Percentiles rank a stretch among this genome's conserved stretches.
Conservation (phyloP, 1,140 invertebrate genomes). For the Ceratina australensis region DNA sequence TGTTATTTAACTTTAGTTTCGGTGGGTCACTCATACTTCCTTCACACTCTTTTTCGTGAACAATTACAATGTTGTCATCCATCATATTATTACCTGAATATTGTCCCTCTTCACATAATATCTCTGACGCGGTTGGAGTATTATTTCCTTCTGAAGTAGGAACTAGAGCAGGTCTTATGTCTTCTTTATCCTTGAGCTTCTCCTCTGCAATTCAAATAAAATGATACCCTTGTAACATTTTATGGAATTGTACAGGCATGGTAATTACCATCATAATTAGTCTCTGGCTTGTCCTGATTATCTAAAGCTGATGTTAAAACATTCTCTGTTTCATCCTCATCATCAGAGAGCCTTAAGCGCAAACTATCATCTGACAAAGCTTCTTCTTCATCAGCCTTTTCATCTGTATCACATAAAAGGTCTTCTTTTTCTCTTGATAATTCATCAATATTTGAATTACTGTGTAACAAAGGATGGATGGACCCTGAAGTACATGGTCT, state of each 20-base stretch:
- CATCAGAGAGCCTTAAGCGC: conserved; percentile 74
- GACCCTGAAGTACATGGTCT: conserved; percentile 63
- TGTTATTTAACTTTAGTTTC: not conserved
- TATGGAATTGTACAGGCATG: not conserved
- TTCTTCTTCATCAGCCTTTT: conserved; percentile 73
- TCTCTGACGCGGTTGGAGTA: not conserved
- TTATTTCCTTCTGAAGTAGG: not conserved
- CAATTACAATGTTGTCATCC: conserved; percentile 35
- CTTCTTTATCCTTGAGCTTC: not conserved
- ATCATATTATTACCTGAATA: conserved; percentile 44
- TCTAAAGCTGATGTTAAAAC: conserved; percentile 10
- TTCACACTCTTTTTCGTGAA: conserved; percentile 11
- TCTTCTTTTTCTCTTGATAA: conserved; percentile 68
- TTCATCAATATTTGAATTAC: conserved; percentile 57
- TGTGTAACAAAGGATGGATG: conserved; percentile 51
- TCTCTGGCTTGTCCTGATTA: conserved; percentile 11
- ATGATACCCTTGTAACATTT: not conserved
- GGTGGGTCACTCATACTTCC: not conserved
- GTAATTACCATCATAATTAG: conserved; percentile 32
- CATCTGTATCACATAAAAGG: conserved; percentile 65
- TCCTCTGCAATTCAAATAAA: conserved; percentile 40
- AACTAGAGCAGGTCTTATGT: not conserved
- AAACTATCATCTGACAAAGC: conserved; percentile 73
- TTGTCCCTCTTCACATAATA: not conserved
- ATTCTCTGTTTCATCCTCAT: conserved; percentile 60